Evolutionary conservation across 2,797 vertebrate species (phyloP), one percentile per base, ranked within the genome.

Genomic region (Brachyalestes nurse): DNA sequence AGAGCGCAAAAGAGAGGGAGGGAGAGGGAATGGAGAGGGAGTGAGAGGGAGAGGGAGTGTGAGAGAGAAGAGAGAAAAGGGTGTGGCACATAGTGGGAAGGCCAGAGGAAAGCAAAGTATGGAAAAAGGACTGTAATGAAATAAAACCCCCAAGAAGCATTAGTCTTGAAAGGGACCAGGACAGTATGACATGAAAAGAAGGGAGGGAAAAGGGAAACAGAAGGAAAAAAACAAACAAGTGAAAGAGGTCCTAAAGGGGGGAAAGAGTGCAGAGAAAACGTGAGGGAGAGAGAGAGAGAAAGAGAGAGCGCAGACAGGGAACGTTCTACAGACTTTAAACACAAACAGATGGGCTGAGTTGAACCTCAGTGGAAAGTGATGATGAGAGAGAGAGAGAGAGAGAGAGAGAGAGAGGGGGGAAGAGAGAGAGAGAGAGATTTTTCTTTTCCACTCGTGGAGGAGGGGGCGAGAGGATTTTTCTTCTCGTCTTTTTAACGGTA

Each of bases 341-440:
- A 91, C 87, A 91, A 92, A 90, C 93, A 94, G 92, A 94, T 93
- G 92, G 84, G 83, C 82, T 77, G 60, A 82, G 78, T 58, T 61
- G 82, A 86, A 86, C 78, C 49, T 83, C 83, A 87, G 87, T 90
- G 87, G 89, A 91, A 89, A 91, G 88, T 78, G 58, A 81, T 74
- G 80, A 67, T 79, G 60, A 66, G 61, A 25, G 23, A 61, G 13
- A 60, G 73, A 8, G 64, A 10, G 45, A 64, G 62, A 42, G 47
- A 55, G 23, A 57, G 57, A 49, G 19, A 66, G n/a, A n/a, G 42
- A 73, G 28, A 66, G 14, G 65, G 38, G 42, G 65, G 2, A 6
- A 53, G 60, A 42, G 57, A 10, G 70, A 55, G 55, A 66, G 53
- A 51, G 47, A 61, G 72, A 55, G 38, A 40, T 5, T n/a, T 45